phyloP scores from a whole-genome alignment of 2,113 vertebrate genomes.

The Istiophorus platypterus region DNA sequence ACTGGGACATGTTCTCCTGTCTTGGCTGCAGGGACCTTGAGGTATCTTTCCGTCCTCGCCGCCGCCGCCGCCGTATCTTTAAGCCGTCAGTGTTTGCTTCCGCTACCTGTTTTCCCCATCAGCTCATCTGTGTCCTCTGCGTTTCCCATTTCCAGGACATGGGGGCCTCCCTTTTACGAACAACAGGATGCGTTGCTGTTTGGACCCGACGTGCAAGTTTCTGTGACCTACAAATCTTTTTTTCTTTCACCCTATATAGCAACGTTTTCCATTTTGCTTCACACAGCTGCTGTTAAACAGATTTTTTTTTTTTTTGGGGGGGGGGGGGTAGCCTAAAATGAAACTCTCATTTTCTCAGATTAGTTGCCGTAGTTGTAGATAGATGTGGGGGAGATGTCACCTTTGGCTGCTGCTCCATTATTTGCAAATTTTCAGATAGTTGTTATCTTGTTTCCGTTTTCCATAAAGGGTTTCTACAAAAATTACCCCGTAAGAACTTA shows the following conservation, averaged over 20 bases:
- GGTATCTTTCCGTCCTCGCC: slow-evolving; percentile 28
- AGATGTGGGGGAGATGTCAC: neutral
- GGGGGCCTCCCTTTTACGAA: slow-evolving; percentile 69
- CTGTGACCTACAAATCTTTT: slow-evolving; percentile 60
- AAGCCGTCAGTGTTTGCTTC: slow-evolving; percentile 41
- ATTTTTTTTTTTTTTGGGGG: too few species aligned
- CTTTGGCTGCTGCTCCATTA: neutral
- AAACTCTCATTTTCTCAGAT: neutral
- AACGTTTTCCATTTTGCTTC: neutral
- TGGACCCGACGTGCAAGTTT: slow-evolving; percentile 39
- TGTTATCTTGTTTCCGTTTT: too few species aligned
- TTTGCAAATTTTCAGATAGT: too few species aligned
- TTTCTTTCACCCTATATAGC: slow-evolving; percentile 23
- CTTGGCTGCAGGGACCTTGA: neutral
- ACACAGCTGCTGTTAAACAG: slow-evolving; percentile 1
- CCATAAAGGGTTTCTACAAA: neutral
- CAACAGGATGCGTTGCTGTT: slow-evolving; percentile 75
- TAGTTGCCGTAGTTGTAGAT: neutral
- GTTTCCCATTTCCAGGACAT: slow-evolving; percentile 63
- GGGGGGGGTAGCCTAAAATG: neutral
- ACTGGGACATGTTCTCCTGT: slow-evolving; percentile 11
- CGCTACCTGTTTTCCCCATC: slow-evolving; percentile 67
- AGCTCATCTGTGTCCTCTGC: slow-evolving; percentile 50
- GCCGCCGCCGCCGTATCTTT: slow-evolving; percentile 22
- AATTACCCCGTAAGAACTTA: neutral